Base-by-base conservation (phyloP, 2,888 invertebrate genomes). In the Troides helena region DNA sequence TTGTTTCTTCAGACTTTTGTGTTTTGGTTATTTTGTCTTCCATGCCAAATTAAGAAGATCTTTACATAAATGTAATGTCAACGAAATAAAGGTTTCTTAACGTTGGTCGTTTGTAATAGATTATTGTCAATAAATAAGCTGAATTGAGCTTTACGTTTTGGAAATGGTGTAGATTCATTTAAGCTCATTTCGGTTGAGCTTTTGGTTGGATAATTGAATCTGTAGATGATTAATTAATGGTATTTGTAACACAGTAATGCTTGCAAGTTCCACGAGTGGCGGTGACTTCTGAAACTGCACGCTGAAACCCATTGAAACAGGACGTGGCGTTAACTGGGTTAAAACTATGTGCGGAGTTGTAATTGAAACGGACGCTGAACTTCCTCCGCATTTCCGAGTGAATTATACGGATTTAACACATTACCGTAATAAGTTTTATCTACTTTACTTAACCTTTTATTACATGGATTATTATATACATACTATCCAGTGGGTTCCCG, bases 81-180 rank as follows among this genome's bases (percentile, higher is more conserved):
- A 65, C 56, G 46, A 57, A 39, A 69, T 65, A 25, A 70, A 39
- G 82, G 66, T 79, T 77, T 63, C n/a, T 14, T 6, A 2, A 12
- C 18, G 39, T 78, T 62, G 30, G 57, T 68, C 25, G 21, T 71
- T 72, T 73, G 76, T 76, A 84, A 88, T 84, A 82, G 87, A 89
- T 89, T 87, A 88, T 79, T 82, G 77, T 87, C 84, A 88, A 88
- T 89, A 88, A 89, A 90, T 89, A 87, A 88, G 84, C 81, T 84
- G 84, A 81, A 85, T 87, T 83, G 84, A 81, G 81, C 75, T 76
- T 85, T 81, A 82, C 79, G 80, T 79, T 77, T 84, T 84, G 83
- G 80, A 80, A 81, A 83, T 81, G 82, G 81, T 60, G 74, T 78
- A 79, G 81, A 75, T 82, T 83, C 80, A 80, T 84, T 83, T 85